Conservation (phyloP, 2,888 invertebrate genomes). For the Parasteatoda lunata region DNA sequence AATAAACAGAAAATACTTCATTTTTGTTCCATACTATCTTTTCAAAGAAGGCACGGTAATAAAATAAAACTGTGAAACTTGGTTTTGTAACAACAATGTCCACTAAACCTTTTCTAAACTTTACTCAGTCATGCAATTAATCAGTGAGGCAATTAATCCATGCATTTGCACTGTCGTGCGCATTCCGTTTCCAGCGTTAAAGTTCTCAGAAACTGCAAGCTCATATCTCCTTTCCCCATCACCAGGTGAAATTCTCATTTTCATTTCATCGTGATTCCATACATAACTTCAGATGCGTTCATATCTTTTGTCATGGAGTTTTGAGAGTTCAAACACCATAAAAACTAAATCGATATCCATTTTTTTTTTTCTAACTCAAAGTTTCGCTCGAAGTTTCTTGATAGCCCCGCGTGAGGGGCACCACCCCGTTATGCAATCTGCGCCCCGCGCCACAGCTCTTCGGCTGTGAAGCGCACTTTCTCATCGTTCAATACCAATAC, state of each 20-base stretch:
- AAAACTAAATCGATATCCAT: background rate
- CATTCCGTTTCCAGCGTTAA: too few relatives aligned
- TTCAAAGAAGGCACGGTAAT: too few relatives aligned
- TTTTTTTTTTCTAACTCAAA: background rate
- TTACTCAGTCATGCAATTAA: too few relatives aligned
- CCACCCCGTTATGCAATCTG: background rate
- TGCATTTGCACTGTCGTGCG: too few relatives aligned
- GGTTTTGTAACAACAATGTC: too few relatives aligned
- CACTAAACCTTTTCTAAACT: too few relatives aligned
- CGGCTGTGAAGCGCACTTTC: slow-evolving; percentile 28
- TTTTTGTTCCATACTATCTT: too few relatives aligned
- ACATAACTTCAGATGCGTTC: background rate
- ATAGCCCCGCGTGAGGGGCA: slow-evolving; percentile 3
- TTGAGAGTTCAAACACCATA: background rate
- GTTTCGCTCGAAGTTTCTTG: background rate
- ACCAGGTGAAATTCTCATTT: background rate
- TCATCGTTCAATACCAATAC: slow-evolving; percentile 9
- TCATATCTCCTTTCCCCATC: background rate
- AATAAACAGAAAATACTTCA: too few relatives aligned
- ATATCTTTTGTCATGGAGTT: background rate
- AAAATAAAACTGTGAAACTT: too few relatives aligned
- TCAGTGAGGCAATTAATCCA: too few relatives aligned
- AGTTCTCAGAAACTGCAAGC: background rate
- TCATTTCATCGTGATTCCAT: background rate
- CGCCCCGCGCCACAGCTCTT: slow-evolving; percentile 1